Evolutionary conservation across 2,797 vertebrate genomes (phyloP).

Genomic region (Kryptopterus vitreolus): DNA sequence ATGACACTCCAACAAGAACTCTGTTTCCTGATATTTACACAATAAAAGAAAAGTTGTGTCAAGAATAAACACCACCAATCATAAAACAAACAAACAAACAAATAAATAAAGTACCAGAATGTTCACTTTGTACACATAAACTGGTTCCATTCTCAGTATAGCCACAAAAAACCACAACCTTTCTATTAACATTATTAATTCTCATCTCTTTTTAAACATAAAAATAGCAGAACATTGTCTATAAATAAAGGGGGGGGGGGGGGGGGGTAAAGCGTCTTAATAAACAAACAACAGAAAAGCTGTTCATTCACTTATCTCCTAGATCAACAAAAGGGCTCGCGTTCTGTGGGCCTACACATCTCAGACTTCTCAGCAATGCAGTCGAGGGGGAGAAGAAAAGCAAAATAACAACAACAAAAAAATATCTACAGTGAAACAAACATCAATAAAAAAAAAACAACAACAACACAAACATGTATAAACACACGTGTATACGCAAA

Average conservation of each 20-base stretch:
- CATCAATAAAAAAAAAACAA: not conserved
- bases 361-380: not conserved
- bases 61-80: not conserved
- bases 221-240: not conserved
- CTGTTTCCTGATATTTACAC: not conserved
- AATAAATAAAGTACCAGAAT: not conserved
- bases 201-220: not conserved
- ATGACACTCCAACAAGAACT: not conserved
- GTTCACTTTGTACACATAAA: not conserved
- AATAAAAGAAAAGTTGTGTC: not conserved
- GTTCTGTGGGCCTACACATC: not conserved
- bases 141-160: too few species aligned
- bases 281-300: not conserved
- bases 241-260: not conserved
- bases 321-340: not conserved
- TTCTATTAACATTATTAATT: too few species aligned
- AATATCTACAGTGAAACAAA: not conserved
- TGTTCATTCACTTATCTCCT: not conserved
- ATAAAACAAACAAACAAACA: too few species aligned
- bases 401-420: too few species aligned
- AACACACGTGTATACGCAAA: not conserved
- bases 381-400: too few species aligned
- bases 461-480: not conserved
- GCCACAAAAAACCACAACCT: too few species aligned
- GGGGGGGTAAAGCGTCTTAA: not conserved